Percentiles rank a stretch among this genome's conserved stretches.
phyloP scores from a whole-genome alignment of 2,888 invertebrate genomes.

The Phyllotreta striolata region DNA sequence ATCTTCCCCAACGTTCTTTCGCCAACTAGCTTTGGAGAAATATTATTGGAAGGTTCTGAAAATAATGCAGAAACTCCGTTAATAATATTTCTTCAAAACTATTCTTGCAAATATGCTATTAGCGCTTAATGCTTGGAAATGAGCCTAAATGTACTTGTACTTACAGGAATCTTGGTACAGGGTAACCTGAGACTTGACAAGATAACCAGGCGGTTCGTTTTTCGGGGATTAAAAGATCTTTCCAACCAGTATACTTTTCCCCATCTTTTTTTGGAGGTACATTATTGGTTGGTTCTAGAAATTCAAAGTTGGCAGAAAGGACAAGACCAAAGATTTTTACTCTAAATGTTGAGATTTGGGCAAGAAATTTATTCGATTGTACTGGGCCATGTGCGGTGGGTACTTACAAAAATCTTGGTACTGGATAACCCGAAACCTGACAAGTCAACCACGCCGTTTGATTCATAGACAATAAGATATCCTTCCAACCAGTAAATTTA shows the following conservation, averaged over 20 bases:
- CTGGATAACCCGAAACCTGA: slow-evolving; percentile 65
- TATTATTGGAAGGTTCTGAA: slow-evolving; percentile 63
- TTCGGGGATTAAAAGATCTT: slow-evolving; percentile 64
- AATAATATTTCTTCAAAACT: slow-evolving; percentile 15
- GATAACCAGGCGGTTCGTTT: slow-evolving; percentile 68
- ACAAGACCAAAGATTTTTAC: slow-evolving; percentile 15
- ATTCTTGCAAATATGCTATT: not conserved
- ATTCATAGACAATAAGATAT: slow-evolving; percentile 64
- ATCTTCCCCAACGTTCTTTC: slow-evolving; percentile 68
- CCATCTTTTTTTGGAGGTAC: slow-evolving; percentile 70
- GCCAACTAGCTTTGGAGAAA: slow-evolving; percentile 62
- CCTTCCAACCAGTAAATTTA: slow-evolving; percentile 67
- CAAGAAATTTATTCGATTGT: not conserved
- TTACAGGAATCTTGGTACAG: slow-evolving; percentile 61
- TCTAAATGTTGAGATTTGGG: slow-evolving; percentile 13
- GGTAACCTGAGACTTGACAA: slow-evolving; percentile 68
- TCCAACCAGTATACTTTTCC: slow-evolving; percentile 67
- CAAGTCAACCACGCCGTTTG: slow-evolving; percentile 71
- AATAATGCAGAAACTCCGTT: slow-evolving; percentile 41
- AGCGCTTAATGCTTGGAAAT: not conserved
- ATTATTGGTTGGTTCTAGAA: slow-evolving; percentile 68
- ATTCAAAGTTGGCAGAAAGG: slow-evolving; percentile 8
- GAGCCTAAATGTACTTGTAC: slow-evolving; percentile 23
- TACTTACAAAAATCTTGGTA: slow-evolving; percentile 64
- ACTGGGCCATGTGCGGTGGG: not conserved